phyloP scores from a whole-genome alignment of 1,140 invertebrate genomes.

The Copidosoma floridanum region DNA sequence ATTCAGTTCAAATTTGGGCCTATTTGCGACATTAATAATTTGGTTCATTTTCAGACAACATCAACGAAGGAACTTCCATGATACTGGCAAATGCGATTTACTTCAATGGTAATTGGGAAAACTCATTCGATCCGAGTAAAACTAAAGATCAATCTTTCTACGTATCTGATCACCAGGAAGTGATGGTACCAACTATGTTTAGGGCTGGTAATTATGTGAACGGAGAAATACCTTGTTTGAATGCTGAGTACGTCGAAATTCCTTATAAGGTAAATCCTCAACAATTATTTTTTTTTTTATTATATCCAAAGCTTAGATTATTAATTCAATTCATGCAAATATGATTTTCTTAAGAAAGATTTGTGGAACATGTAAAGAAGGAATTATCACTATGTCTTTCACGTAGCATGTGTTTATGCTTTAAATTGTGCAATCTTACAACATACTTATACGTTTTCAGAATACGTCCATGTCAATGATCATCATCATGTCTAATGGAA shows the following conservation, averaged over 20 bases:
- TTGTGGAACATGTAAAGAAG: too few species aligned
- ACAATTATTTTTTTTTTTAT: neutral
- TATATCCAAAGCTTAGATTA: neutral
- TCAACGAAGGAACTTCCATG: constrained; percentile 52
- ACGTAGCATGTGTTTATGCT: too few species aligned
- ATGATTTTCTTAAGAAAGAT: too few species aligned
- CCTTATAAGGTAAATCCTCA: constrained; percentile 54
- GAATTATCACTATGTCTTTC: too few species aligned
- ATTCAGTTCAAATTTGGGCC: neutral
- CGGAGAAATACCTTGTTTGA: constrained; percentile 53
- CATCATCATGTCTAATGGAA: constrained; percentile 61
- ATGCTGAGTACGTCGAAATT: constrained; percentile 59
- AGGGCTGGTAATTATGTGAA: constrained; percentile 55
- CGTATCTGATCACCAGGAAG: constrained; percentile 44
- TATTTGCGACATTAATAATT: neutral
- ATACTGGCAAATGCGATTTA: constrained; percentile 68
- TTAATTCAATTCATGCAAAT: too few species aligned
- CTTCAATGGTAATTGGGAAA: constrained; percentile 69
- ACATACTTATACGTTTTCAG: constrained; percentile 27
- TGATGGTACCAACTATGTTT: constrained; percentile 62
- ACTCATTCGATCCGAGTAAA: constrained; percentile 57
- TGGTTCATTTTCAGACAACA: constrained; percentile 34
- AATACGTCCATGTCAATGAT: constrained; percentile 60
- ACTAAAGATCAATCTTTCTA: constrained; percentile 61
- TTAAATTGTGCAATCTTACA: too few species aligned